Evolutionary conservation across 2,888 invertebrate genomes (phyloP).

Genomic region (Oasisia sp.): DNA sequence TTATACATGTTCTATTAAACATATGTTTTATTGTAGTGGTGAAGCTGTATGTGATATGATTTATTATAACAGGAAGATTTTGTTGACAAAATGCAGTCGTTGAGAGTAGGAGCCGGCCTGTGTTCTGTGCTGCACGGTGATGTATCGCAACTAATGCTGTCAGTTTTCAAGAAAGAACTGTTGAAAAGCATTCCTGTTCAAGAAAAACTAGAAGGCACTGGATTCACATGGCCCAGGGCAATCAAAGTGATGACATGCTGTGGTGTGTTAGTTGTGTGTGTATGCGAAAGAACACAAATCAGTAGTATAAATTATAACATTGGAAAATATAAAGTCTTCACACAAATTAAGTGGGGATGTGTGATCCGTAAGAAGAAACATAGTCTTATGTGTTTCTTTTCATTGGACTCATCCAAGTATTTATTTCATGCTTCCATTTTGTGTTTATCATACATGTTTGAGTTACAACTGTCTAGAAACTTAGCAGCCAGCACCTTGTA

Average conservation of each 20-base stretch:
- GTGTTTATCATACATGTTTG: background rate
- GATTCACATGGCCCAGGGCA: background rate
- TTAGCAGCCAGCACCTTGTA: background rate
- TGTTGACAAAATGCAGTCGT: background rate
- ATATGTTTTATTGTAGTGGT: no score
- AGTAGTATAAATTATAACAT: background rate
- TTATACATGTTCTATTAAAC: background rate
- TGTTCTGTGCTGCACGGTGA: background rate
- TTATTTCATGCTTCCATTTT: background rate
- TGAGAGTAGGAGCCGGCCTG: no score
- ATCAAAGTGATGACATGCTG: background rate
- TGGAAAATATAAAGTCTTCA: background rate
- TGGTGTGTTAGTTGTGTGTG: background rate
- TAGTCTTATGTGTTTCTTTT: no score
- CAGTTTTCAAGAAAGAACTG: background rate
- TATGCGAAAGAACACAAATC: background rate
- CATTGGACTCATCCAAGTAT: background rate
- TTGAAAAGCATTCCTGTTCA: background rate
- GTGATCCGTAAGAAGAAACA: background rate
- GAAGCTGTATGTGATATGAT: background rate
- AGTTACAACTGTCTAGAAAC: background rate
- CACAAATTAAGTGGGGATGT: background rate
- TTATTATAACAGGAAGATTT: background rate
- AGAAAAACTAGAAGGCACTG: background rate
- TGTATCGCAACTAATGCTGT: background rate